These are phyloP conservation scores for Jacana jacana DNA, from an alignment of 2,113 vertebrate species.

Conservation along the genomic window DNA sequence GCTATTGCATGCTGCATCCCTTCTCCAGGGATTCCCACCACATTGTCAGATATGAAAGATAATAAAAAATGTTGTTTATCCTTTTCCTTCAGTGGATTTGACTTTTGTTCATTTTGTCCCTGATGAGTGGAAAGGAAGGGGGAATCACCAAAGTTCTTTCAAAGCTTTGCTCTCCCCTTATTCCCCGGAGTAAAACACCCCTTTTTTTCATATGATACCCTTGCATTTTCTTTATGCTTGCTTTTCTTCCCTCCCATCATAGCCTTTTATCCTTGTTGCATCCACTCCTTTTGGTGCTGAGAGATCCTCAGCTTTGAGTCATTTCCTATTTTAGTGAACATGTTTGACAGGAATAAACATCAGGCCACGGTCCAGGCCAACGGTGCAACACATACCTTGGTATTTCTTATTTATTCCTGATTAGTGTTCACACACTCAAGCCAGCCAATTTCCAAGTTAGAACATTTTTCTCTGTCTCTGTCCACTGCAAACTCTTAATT, in stretches of 20 bases:
- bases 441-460: not conserved
- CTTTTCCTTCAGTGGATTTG: not conserved
- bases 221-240: not conserved
- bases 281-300: not conserved
- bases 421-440: not conserved
- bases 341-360: not conserved
- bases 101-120: slow-evolving; percentile 16
- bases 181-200: not conserved
- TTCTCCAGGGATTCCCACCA: not conserved
- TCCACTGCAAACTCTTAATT: not conserved
- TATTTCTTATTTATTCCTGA: slow-evolving; percentile 1
- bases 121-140: not conserved
- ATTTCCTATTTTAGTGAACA: not conserved
- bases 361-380: not conserved
- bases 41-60: not conserved
- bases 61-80: not conserved
- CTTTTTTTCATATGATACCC: not conserved
- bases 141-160: not conserved
- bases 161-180: not conserved
- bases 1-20: accelerated
- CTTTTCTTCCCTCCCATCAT: not conserved
- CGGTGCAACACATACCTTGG: not conserved
- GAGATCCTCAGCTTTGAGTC: not conserved
- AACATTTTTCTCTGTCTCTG: not conserved
- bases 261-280: not conserved